Evolutionary conservation across 1,140 invertebrate genomes (phyloP).

Genomic region (Euura saliciscinereae): DNA sequence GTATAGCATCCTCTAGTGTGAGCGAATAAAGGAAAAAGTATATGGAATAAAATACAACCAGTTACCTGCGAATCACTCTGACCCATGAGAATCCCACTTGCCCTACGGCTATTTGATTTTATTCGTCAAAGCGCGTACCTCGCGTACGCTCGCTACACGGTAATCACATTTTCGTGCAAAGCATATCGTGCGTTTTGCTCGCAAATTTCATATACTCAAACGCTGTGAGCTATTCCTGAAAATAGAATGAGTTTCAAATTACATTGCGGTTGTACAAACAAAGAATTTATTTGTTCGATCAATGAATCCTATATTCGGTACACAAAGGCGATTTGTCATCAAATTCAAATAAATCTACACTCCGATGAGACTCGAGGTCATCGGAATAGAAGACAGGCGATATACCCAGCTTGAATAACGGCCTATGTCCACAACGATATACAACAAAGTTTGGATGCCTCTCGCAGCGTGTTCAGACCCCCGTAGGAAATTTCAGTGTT

Average conservation of each 20-base stretch:
- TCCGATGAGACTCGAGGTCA: no score
- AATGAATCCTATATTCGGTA: no score
- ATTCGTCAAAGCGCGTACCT: neutral
- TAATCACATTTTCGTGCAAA: neutral
- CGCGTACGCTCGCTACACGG: neutral
- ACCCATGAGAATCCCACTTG: neutral
- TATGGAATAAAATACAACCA: neutral
- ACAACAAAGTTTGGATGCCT: neutral
- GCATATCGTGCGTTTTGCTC: neutral
- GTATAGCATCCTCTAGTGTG: neutral
- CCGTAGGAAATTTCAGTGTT: neutral
- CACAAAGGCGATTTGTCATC: no score
- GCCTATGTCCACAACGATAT: no score
- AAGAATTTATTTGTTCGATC: no score
- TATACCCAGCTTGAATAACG: neutral
- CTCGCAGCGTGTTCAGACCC: no score
- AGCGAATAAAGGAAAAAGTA: neutral
- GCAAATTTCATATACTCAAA: neutral
- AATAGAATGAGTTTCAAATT: no score
- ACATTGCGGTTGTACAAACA: no score
- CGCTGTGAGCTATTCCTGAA: no score
- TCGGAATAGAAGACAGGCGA: neutral
- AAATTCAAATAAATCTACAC: no score
- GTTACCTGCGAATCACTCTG: neutral
- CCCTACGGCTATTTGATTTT: neutral